Evolutionary conservation across 2,888 invertebrate genomes (phyloP).

Genomic region (Augochlorella aurata): DNA sequence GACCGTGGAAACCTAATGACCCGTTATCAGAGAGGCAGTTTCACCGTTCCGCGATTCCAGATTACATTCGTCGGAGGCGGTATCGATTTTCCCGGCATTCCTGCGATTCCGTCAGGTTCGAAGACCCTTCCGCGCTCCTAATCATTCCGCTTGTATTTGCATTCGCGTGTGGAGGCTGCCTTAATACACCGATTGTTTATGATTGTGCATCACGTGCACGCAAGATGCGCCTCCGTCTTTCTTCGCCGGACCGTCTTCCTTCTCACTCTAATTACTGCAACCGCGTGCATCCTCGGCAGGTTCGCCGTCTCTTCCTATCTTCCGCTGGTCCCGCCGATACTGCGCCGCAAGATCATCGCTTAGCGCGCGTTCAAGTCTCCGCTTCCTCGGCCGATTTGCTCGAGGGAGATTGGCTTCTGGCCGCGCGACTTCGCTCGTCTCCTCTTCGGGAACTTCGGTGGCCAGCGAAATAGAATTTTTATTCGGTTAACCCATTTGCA

Average conservation of each 20-base stretch:
- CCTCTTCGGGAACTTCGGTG: not conserved
- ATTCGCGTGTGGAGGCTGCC: constrained; percentile 60
- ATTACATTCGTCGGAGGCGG: constrained; percentile 34
- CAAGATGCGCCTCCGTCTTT: constrained; percentile 30
- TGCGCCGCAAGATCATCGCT: constrained; percentile 4
- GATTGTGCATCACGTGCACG: constrained; percentile 60
- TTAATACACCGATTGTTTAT: constrained; percentile 66
- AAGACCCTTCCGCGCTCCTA: constrained; percentile 48
- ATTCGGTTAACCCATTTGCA: no score
- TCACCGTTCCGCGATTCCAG: constrained; percentile 34
- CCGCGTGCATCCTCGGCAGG: constrained; percentile 16
- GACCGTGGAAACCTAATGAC: constrained; percentile 4
- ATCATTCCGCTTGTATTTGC: constrained; percentile 47
- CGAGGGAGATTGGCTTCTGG: not conserved
- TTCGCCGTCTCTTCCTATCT: not conserved
- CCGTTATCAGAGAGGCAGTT: constrained; percentile 16
- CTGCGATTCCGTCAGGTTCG: constrained; percentile 54
- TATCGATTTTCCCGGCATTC: constrained; percentile 45
- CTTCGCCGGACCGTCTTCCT: not conserved
- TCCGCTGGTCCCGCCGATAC: constrained; percentile 8
- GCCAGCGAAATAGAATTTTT: no score
- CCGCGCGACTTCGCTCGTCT: not conserved
- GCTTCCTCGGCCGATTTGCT: not conserved
- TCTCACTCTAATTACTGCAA: constrained; percentile 50
- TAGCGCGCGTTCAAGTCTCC: constrained; percentile 34